phyloP scores from a whole-genome alignment of 2,797 vertebrate genomes.

The Poliocrania exsul region DNA sequence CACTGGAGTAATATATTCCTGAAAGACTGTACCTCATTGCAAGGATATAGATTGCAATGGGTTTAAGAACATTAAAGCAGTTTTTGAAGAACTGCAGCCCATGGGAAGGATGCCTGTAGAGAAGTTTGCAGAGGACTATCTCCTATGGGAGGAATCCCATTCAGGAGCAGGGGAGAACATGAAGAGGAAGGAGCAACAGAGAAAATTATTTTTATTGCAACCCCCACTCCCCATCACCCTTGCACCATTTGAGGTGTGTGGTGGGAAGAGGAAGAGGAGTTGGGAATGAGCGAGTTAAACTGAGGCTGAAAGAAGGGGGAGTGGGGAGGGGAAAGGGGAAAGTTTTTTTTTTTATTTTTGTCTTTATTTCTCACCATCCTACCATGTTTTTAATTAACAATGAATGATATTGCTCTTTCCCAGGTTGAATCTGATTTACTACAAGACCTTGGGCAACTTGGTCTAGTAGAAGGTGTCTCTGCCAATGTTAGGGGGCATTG shows the following conservation, averaged over 20 bases:
- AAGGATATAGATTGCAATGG: background rate
- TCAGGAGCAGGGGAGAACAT: fast-evolving
- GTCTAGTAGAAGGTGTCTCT: background rate
- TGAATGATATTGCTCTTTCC: background rate
- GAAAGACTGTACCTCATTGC: background rate
- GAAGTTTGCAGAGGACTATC: background rate
- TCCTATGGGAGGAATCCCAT: background rate
- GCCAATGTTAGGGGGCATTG: fast-evolving
- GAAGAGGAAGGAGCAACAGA: background rate
- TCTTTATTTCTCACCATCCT: background rate
- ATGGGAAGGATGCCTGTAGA: background rate
- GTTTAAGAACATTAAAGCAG: background rate
- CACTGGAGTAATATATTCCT: background rate
- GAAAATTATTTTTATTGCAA: background rate
- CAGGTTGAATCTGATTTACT: background rate
- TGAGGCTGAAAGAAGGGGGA: background rate
- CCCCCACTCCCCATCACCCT: fast-evolving
- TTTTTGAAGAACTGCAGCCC: background rate
- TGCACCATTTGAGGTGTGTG: no score
- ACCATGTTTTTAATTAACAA: background rate
- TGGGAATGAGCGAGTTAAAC: background rate
- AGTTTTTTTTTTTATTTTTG: background rate
- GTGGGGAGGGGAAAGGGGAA: no score
- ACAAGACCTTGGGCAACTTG: background rate
- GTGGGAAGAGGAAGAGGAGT: background rate